Evolutionary conservation across 2,888 invertebrate genomes (phyloP), one percentile per base, ranked within the genome.

Genomic region (Polymixis lichenea): DNA sequence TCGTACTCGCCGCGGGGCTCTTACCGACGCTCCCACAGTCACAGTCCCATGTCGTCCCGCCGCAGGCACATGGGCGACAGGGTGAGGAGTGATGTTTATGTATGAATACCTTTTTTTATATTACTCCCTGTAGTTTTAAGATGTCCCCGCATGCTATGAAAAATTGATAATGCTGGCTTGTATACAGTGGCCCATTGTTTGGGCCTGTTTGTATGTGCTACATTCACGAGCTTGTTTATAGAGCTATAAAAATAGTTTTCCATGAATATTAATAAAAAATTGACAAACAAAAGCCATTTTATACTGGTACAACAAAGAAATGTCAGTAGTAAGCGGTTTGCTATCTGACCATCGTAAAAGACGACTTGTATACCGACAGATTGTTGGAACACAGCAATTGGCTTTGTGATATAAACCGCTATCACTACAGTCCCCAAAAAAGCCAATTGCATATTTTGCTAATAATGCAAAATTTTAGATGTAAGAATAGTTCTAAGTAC

Each of bases 31-130:
- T 97, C 97, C 65, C 97, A 97, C 94, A 98, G 98, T 80, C 97
- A 98, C 91, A 98, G 98, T 92, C 98, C 98, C 43, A 98, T 98
- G 98, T 98, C 98, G 55, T 98, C 97, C 85, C 97, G 98, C 80
- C 97, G 98, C 87, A 97, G 98, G 64, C 98, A 98, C 93, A 96
- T 97, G 81, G 98, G 98, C 83, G 98, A 98, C 92, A 97, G 98
- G 94, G 97, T 97, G 95, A 96, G 95, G 88, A 85, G 88, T 68
- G 86, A 86, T 82, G 87, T 86, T 89, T 91, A 89, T 89, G 88
- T 38, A 38, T 90, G 86, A 87, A 88, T 88, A 88, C 87, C 87
- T 67, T 88, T 87, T 67, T 87, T 88, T 83, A 60, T 86, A 61
- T 71, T 86, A 86, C 77, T 86, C 78, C 83, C 70, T 70, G 62